Base-by-base conservation (phyloP, 2,888 invertebrate genomes). In the Deilephila elpenor region DNA sequence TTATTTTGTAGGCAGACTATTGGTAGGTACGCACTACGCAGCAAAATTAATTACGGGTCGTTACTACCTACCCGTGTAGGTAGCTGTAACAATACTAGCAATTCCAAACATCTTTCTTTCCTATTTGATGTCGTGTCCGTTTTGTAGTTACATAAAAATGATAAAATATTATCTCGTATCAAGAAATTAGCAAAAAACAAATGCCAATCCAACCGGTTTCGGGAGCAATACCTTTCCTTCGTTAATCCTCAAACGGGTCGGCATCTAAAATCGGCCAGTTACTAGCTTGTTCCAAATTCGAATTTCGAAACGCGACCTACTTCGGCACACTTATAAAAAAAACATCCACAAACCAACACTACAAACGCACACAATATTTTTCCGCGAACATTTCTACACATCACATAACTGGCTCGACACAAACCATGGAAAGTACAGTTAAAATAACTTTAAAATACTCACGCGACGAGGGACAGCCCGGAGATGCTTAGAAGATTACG, bases 401-500 rank as follows among this genome's bases (percentile, higher is more conserved):
- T 84, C 86, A 85, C 79, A 82, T 86, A 86, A 85, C 84, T 84
- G 84, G 83, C 87, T 85, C 85, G 86, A 83, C 85, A 84, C 85
- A 86, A 85, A 86, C 86, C 86, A 89, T 89, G 87, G 88, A 89
- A 90, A 89, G 90, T 91, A 93, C 93, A 91, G 93, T 92, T 93
- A 93, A 88, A 88, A 89, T 89, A 88, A 88, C 87, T 89, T 87
- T 84, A 87, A 86, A 88, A 89, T 92, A 93, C 93, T 93, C 88
- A 93, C 93, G 87, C 87, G 82, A 82, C 80, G 80, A 82, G 77
- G 79, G 84, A 85, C 86, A 87, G 85, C 84, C 81, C 78, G 77
- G 80, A 83, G 86, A 85, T 86, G 86, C 81, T 86, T 86, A 86
- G 87, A 86, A 86, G 84, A 86, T 88, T 81, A 79, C 78, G 79